Evolutionary conservation across 1,140 invertebrate genomes (phyloP).

Genomic region (Cherax destructor): DNA sequence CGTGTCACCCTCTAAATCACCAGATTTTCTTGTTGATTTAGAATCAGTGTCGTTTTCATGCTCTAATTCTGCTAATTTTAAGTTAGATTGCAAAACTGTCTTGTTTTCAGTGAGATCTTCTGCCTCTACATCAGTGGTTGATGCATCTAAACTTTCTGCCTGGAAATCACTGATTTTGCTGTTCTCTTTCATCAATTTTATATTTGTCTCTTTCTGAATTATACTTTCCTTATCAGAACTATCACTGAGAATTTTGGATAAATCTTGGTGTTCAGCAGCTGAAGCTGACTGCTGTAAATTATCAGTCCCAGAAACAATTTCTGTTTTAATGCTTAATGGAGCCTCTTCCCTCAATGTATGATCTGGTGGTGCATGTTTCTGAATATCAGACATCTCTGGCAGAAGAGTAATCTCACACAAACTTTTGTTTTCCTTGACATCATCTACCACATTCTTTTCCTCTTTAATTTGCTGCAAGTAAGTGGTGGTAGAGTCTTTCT

Average conservation of each 20-base stretch:
- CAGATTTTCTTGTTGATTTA: background rate
- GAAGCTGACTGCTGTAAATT: background rate
- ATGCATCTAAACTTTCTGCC: background rate
- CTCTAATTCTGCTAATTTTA: background rate
- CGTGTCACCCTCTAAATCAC: background rate
- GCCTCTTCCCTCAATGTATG: background rate
- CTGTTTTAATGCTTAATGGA: background rate
- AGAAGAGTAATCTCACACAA: background rate
- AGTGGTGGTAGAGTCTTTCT: background rate
- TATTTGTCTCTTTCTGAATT: background rate
- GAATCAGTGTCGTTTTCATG: background rate
- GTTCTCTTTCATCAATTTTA: background rate
- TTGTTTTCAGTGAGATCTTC: background rate
- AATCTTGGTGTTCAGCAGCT: background rate
- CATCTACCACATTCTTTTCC: background rate
- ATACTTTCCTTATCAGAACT: background rate
- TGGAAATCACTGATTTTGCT: background rate
- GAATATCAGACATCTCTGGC: background rate
- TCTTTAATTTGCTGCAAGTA: background rate
- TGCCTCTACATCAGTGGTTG: background rate
- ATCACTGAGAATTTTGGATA: background rate
- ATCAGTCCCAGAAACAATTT: background rate
- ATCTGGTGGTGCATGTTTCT: background rate
- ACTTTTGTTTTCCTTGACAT: background rate
- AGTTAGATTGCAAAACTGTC: background rate